A percentile compares a stretch with the other conserved stretches of the same genome.
Evolutionary conservation across 2,113 vertebrate species (phyloP).

Genomic region (Vireo altiloquus): DNA sequence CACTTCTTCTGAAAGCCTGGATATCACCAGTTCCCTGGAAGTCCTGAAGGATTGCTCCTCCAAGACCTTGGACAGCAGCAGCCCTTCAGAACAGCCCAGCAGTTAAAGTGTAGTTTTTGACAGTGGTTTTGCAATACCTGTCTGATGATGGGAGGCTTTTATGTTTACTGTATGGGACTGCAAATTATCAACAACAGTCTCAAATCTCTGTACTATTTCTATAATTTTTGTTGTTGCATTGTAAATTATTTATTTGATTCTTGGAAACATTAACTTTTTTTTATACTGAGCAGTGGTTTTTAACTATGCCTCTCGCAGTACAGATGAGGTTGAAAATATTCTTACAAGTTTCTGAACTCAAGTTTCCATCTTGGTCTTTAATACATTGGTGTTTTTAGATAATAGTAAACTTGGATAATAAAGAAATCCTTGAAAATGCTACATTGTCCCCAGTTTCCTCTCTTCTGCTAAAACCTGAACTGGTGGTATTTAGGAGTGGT

Average conservation of each 20-base stretch:
- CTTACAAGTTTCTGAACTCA: background rate
- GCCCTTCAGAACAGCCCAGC: background rate
- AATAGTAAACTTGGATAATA: slow-evolving; percentile 10
- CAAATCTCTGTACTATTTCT: background rate
- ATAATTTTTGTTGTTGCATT: background rate
- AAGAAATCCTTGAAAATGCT: background rate
- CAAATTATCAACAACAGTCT: background rate
- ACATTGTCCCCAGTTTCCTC: background rate
- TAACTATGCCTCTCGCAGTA: background rate
- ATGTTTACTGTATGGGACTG: background rate
- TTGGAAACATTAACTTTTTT: background rate
- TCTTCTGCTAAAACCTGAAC: background rate
- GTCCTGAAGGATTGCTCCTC: slow-evolving; percentile 21
- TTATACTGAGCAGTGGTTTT: slow-evolving; percentile 17
- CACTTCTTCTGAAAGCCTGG: background rate
- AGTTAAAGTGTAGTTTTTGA: background rate
- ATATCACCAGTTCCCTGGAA: slow-evolving; percentile 16
- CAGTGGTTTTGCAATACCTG: background rate
- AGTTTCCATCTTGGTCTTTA: background rate
- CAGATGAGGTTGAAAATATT: background rate
- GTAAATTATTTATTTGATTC: slow-evolving; percentile 36
- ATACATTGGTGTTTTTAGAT: slow-evolving; percentile 7
- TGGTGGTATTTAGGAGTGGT: background rate
- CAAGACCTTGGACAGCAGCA: background rate
- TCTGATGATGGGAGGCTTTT: background rate